Evolutionary conservation across 2,113 vertebrate species (phyloP), one percentile per base, ranked within the genome.

Genomic region (Cephalophus harveyi): DNA sequence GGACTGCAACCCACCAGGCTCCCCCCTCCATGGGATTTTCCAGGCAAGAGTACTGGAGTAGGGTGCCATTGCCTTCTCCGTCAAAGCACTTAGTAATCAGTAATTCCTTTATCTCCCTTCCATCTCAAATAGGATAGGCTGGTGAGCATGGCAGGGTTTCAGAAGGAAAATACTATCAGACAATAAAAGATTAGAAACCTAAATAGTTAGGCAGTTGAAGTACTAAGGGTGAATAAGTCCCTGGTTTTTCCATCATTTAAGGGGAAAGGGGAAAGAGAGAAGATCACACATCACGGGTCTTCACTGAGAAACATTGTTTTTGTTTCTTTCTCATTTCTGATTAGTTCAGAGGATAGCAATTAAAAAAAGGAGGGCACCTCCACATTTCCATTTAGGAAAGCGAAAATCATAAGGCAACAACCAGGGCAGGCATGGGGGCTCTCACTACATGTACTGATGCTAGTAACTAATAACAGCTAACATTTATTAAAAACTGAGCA

Each of bases 31-130:
- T 40, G 40, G 40, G 40, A 40, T 40, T 40, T 40, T 40, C 40
- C 40, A 40, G 40, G 40, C 40, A 40, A 40, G 40, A 40, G 40
- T 40, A 40, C 40, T 40, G 40, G 40, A 40, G 40, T 40, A 4
- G 40, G 40, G 40, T 40, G 40, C 40, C 40, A 40, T 40, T 40
- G 40, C 40, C 40, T 40, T 40, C 40, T 40, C 40, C 40, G 40
- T 40, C 40, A 40, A 40, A 40, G 40, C 40, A 40, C 40, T 40
- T 40, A 83, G 43, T 52, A 95, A 91, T 97, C 87, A 95, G 92
- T 97, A 95, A 97, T 93, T 95, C 88, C 21, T 90, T 96, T 96
- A 96, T 92, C 62, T 96, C n/a, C 4, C 85, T 91, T 92, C 36
- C 30, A 81, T 96, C 81, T 97, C 52, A 97, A 71, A 55, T 82